A percentile compares a stretch with the other conserved stretches of the same genome.
Evolutionary conservation across 2,113 vertebrate genomes (phyloP).

Genomic region (Ursus arctos): DNA sequence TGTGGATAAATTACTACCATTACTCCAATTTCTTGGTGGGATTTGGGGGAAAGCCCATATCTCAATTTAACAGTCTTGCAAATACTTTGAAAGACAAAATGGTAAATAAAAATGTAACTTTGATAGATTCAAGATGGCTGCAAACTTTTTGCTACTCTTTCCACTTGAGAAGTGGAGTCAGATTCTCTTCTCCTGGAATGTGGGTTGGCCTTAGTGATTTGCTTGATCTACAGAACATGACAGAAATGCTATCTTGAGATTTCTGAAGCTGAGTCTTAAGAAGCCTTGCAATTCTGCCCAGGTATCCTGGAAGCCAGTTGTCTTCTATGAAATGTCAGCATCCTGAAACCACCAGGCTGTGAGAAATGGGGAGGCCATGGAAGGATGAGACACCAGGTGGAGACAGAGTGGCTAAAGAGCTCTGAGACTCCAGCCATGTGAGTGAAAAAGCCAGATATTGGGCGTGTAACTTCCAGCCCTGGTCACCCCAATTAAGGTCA

Average conservation of each 20-base stretch:
- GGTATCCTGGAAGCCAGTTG: background rate
- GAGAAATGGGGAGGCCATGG: background rate
- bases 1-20: background rate
- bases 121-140: background rate
- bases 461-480: background rate
- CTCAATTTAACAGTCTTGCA: background rate
- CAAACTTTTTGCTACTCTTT: background rate
- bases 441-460: background rate
- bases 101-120: background rate
- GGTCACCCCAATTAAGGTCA: background rate
- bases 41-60: background rate
- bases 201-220: background rate
- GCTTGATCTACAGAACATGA: background rate
- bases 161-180: background rate
- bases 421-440: background rate
- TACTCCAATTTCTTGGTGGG: background rate
- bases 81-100: conserved; percentile 8
- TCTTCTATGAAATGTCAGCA: background rate
- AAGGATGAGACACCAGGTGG: background rate
- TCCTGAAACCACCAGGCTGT: background rate
- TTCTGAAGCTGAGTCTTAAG: background rate
- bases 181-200: background rate
- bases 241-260: background rate
- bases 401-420: background rate
- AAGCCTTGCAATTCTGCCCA: background rate